phyloP scores from a whole-genome alignment of 2,888 invertebrate species.

The Xestia xanthographa region DNA sequence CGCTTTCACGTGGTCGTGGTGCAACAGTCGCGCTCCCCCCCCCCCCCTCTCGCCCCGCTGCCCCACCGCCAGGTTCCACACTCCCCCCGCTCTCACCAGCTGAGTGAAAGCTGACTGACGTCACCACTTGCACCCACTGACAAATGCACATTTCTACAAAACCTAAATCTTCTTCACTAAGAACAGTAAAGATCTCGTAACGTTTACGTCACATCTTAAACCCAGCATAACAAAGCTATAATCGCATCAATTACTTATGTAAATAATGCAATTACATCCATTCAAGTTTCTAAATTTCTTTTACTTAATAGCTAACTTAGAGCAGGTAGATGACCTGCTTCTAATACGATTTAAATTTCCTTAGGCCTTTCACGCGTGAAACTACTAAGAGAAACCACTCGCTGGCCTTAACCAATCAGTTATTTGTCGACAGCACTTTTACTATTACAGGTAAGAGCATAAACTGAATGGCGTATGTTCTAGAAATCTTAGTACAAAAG shows the following conservation, averaged over 20 bases:
- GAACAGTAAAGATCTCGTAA: constrained; percentile 38
- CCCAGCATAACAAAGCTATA: constrained; percentile 20
- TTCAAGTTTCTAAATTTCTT: constrained; percentile 30
- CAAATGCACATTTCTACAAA: constrained; percentile 67
- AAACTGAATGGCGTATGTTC: constrained; percentile 37
- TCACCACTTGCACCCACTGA: constrained; percentile 80
- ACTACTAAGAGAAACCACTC: constrained; percentile 57
- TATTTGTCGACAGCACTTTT: constrained; percentile 54
- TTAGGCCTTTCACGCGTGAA: constrained; percentile 60
- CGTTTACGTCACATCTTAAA: constrained; percentile 23
- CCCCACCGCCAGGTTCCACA: neutral
- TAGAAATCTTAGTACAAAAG: constrained; percentile 50
- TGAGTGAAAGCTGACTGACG: constrained; percentile 85
- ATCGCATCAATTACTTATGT: constrained; percentile 37
- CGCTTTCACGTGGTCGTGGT: constrained; percentile 84
- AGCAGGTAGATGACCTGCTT: constrained; percentile 39
- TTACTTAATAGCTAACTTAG: constrained; percentile 6
- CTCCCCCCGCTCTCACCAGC: constrained; percentile 54
- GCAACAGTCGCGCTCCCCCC: constrained; percentile 71
- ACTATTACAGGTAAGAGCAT: constrained; percentile 45
- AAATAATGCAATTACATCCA: constrained; percentile 31
- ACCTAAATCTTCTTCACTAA: constrained; percentile 55
- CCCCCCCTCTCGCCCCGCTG: constrained; percentile 23
- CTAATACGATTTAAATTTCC: constrained; percentile 58
- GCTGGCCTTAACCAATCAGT: constrained; percentile 57